A percentile compares a stretch with the other conserved stretches of the same genome.
Evolutionary conservation across 64 coral and sea anemone genomes (phyloP).

Genomic region (Acropora tenuis): DNA sequence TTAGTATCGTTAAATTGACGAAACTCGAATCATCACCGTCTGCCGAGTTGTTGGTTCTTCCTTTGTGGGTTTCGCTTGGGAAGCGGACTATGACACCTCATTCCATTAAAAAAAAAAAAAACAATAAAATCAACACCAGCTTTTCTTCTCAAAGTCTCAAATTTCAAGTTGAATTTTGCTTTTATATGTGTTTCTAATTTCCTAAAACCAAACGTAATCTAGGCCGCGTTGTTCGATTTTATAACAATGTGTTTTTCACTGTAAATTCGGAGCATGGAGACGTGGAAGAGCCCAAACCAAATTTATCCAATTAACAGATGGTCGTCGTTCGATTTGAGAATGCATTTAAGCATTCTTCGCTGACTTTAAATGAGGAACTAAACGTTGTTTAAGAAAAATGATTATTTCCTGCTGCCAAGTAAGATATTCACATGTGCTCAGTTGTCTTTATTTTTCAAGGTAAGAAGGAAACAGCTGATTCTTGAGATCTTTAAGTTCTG

Average conservation of each 20-base stretch:
- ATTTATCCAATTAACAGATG: not conserved
- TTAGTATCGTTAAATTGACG: not conserved
- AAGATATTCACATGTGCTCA: not conserved
- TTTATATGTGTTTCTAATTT: no score
- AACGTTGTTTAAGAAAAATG: not conserved
- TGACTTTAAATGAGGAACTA: not conserved
- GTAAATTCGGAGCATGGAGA: not conserved
- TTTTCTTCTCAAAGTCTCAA: not conserved
- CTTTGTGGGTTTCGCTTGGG: no score
- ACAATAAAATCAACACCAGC: not conserved
- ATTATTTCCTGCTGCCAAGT: not conserved
- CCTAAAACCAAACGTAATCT: not conserved
- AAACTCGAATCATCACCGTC: no score
- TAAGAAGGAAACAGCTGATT: not conserved
- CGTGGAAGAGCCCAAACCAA: not conserved
- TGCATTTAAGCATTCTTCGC: not conserved
- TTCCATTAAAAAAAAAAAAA: not conserved
- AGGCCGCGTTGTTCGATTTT: not conserved
- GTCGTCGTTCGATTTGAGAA: not conserved
- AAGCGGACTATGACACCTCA: not conserved
- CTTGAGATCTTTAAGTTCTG: not conserved
- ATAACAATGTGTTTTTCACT: not conserved
- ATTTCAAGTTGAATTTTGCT: no score
- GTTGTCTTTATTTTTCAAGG: not conserved
- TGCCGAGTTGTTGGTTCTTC: no score